Conservation (phyloP, 2,888 invertebrate species). For the Cheilosia vulpina region DNA sequence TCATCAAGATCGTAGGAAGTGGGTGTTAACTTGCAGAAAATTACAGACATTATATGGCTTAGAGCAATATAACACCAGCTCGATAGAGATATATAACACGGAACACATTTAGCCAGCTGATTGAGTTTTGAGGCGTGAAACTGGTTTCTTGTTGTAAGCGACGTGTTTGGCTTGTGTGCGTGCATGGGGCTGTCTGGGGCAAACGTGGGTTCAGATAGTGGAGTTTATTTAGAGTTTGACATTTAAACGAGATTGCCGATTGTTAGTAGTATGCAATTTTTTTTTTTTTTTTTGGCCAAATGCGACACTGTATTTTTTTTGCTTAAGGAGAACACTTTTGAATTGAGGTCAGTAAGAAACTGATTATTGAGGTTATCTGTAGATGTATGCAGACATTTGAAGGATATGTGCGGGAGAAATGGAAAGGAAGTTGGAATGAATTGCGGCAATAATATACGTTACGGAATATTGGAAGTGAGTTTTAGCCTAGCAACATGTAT, state of each 20-base stretch:
- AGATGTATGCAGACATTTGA: no score
- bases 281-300: conserved; percentile 24
- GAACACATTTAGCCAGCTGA: conserved; percentile 66
- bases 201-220: conserved; percentile 29
- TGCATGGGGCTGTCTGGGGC: conserved; percentile 2
- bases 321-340: background rate
- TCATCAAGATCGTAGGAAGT: conserved; percentile 74
- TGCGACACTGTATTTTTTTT: background rate
- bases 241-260: conserved; percentile 44
- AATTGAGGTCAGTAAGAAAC: conserved; percentile 8
- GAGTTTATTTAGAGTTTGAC: conserved; percentile 41
- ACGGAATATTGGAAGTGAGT: no score
- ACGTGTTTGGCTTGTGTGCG: conserved; percentile 9
- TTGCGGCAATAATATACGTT: no score
- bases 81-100: conserved; percentile 48
- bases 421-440: no score
- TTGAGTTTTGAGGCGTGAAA: conserved; percentile 60
- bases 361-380: background rate
- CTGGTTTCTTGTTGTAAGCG: conserved; percentile 36
- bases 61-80: conserved; percentile 55
- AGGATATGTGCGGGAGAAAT: no score
- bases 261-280: conserved; percentile 7
- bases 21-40: conserved; percentile 75
- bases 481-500: no score
- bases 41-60: conserved; percentile 61